Evolutionary conservation across 2,888 invertebrate genomes (phyloP).

Genomic region (Schrankia costaestrigalis): DNA sequence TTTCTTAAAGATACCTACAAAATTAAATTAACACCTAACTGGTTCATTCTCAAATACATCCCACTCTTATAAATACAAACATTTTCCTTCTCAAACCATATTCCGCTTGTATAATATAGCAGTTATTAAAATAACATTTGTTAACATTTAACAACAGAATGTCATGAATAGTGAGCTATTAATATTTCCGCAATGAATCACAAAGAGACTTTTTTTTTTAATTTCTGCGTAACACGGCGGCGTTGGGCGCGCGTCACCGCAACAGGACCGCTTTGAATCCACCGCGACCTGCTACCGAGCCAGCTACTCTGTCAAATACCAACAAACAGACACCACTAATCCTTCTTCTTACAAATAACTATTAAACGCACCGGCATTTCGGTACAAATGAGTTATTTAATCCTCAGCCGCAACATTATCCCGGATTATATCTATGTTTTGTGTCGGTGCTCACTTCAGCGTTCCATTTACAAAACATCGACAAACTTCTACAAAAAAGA

Average conservation of each 20-base stretch:
- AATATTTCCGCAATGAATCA: conserved; percentile 33
- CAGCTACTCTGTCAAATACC: conserved; percentile 52
- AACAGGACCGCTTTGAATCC: conserved; percentile 45
- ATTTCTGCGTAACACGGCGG: conserved; percentile 61
- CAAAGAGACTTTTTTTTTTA: conserved; percentile 41
- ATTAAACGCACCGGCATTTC: conserved; percentile 64
- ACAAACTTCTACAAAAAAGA: conserved; percentile 35
- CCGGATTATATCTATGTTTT: conserved; percentile 69
- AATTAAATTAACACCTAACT: no score
- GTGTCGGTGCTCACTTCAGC: conserved; percentile 59
- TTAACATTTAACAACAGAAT: conserved; percentile 25
- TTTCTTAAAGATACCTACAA: no score
- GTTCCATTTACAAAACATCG: conserved; percentile 51
- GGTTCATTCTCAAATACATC: no score
- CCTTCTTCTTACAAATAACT: conserved; percentile 63
- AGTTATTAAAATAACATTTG: no score
- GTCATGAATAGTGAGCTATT: conserved; percentile 37
- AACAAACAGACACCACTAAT: conserved; percentile 65
- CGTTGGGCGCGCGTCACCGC: conserved; percentile 33
- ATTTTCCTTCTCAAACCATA: no score
- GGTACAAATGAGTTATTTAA: conserved; percentile 68
- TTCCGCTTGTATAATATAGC: no score
- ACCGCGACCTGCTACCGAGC: conserved; percentile 34
- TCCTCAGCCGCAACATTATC: conserved; percentile 64
- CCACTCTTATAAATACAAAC: no score